These are phyloP conservation scores for Corythucha ciliata DNA, from an alignment of 2,888 invertebrate species.

Conservation along the genomic window DNA sequence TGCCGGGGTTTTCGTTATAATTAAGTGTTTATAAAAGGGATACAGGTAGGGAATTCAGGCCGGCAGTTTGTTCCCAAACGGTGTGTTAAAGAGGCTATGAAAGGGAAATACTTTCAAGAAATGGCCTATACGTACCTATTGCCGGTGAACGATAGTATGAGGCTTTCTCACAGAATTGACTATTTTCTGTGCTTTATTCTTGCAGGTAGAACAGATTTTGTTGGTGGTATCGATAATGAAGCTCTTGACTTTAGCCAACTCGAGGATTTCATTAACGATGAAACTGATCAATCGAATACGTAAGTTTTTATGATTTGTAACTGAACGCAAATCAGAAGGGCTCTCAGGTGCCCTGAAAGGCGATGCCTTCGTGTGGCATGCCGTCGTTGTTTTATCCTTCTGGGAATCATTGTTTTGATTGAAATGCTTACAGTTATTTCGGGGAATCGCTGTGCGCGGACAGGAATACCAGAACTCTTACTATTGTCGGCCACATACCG, in stretches of 20 bases:
- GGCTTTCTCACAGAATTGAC: no score
- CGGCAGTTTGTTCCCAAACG: no score
- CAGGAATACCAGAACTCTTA: constrained; percentile 23
- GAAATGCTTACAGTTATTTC: constrained; percentile 24
- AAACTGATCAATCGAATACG: constrained; percentile 40
- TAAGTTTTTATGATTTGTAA: constrained; percentile 36
- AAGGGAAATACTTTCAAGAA: no score
- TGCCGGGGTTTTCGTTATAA: no score
- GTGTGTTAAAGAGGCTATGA: no score
- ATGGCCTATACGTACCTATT: no score
- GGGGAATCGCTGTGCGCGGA: constrained; percentile 29
- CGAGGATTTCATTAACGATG: constrained; percentile 80
- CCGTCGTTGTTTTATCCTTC: neutral
- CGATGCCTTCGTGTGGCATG: neutral
- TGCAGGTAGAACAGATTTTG: constrained; percentile 68
- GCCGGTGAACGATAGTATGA: no score
- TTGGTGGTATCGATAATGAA: constrained; percentile 79
- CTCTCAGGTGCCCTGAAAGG: no score
- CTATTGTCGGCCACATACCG: constrained; percentile 29
- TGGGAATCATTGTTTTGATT: neutral
- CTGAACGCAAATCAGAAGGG: no score
- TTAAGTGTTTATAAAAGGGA: no score
- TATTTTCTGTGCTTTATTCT: constrained; percentile 36
- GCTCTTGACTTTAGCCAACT: constrained; percentile 68
- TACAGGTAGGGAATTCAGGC: no score